phyloP scores from a whole-genome alignment of 1,140 invertebrate genomes.

The Bombus consobrinus region DNA sequence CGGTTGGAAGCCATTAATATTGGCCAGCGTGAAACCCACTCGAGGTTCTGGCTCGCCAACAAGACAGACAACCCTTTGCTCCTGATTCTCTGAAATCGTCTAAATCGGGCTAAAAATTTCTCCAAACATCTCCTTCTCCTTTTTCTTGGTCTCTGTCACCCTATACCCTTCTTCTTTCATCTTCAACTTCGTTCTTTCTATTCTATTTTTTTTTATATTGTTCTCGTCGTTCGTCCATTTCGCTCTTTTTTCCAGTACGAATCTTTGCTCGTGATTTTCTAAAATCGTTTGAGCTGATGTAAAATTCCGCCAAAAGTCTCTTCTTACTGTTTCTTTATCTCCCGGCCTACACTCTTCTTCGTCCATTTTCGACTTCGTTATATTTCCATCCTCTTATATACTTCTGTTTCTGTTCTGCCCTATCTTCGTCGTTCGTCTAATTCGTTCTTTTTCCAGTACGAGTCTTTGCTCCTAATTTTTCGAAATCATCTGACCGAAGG shows the following conservation, averaged over 20 bases:
- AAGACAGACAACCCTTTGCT: slow-evolving; percentile 70
- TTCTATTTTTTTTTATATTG: neutral
- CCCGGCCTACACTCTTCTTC: too few relatives aligned
- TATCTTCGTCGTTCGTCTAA: neutral
- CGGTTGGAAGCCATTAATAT: slow-evolving; percentile 72
- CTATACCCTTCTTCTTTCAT: neutral
- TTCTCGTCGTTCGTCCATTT: neutral
- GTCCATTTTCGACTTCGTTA: neutral
- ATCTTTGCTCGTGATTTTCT: neutral
- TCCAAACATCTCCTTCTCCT: neutral
- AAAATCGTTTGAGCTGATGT: too few relatives aligned
- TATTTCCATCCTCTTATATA: neutral
- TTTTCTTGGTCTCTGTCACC: neutral
- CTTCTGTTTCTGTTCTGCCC: neutral
- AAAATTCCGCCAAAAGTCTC: too few relatives aligned
- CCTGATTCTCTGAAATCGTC: slow-evolving; percentile 38
- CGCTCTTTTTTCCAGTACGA: neutral
- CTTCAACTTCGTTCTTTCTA: neutral
- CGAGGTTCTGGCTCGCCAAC: slow-evolving; percentile 53
- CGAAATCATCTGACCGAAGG: too few relatives aligned
- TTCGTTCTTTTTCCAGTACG: neutral
- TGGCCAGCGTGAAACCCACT: slow-evolving; percentile 67
- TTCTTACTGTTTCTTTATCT: too few relatives aligned
- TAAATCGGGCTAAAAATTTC: slow-evolving; percentile 33
- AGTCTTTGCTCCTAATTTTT: too few relatives aligned